A percentile compares a stretch with the other conserved stretches of the same genome.
Conservation (phyloP, 2,113 vertebrate genomes). For the Dromiciops gliroides region DNA sequence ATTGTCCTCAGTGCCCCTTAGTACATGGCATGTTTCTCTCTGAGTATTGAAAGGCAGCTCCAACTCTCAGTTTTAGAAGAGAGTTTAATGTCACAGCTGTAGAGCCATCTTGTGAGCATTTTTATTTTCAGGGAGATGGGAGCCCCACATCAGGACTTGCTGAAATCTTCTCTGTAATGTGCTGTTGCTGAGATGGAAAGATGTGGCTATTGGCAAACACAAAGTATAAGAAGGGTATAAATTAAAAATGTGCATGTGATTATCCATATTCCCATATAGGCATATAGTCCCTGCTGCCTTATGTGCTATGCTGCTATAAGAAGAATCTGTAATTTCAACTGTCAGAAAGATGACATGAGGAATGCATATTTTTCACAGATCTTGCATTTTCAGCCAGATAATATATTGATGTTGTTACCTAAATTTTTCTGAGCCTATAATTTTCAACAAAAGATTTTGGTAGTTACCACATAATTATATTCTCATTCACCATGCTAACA, state of each 20-base stretch:
- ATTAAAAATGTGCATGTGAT: neutral
- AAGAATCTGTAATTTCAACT: slow-evolving; percentile 23
- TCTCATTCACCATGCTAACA: neutral
- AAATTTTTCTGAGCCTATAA: neutral
- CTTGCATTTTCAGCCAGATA: neutral
- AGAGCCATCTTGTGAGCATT: slow-evolving; percentile 25
- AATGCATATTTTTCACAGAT: neutral
- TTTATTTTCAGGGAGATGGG: slow-evolving; percentile 34
- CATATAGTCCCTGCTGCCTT: neutral
- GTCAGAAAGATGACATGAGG: neutral
- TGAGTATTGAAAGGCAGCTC: slow-evolving; percentile 19
- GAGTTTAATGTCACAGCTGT: neutral
- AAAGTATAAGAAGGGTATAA: neutral
- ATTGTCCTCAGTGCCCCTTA: neutral
- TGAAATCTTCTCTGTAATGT: neutral
- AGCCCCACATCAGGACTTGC: neutral
- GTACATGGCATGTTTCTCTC: slow-evolving; percentile 11
- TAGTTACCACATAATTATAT: neutral
- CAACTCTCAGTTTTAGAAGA: neutral
- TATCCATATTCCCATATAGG: neutral
- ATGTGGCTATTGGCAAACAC: neutral
- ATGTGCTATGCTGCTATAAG: neutral
- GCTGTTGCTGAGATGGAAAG: neutral
- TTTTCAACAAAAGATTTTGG: slow-evolving; percentile 2
- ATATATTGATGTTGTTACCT: neutral